Conservation (phyloP, 2,888 invertebrate genomes). For the Sphinx pinastri region DNA sequence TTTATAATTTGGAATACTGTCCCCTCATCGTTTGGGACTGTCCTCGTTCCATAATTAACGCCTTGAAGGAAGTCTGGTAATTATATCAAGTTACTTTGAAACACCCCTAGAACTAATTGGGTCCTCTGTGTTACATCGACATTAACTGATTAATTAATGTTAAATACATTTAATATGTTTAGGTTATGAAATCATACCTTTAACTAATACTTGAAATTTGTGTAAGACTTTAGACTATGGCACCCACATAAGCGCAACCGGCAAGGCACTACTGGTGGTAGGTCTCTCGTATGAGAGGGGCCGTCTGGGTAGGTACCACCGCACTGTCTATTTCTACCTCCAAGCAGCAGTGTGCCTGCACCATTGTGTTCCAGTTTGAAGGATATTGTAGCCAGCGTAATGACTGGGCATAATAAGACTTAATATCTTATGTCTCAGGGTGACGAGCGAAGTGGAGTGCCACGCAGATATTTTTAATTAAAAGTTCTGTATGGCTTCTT, state of each 20-base stretch:
- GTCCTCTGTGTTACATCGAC: not conserved
- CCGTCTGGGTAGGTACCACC: too few relatives aligned
- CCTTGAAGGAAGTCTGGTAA: slow-evolving; percentile 1
- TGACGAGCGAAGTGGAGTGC: too few relatives aligned
- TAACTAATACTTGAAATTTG: not conserved
- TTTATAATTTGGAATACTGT: not conserved
- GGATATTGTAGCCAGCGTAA: too few relatives aligned
- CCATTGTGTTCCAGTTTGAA: too few relatives aligned
- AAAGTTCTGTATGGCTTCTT: too few relatives aligned
- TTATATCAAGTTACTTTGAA: slow-evolving; percentile 8
- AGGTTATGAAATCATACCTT: not conserved
- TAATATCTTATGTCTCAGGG: too few relatives aligned
- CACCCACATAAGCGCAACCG: not conserved
- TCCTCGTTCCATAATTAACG: not conserved
- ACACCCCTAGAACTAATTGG: not conserved
- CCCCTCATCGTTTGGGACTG: not conserved
- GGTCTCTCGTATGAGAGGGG: too few relatives aligned
- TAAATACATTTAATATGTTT: not conserved
- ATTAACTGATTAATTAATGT: not conserved
- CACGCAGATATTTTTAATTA: too few relatives aligned
- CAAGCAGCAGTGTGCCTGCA: too few relatives aligned
- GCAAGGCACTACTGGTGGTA: too few relatives aligned
- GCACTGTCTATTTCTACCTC: too few relatives aligned
- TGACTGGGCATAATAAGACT: too few relatives aligned
- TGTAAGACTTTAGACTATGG: not conserved